These are phyloP conservation scores for Okapia johnstoni DNA, from an alignment of 2,113 vertebrate genomes.

Conservation along the genomic window DNA sequence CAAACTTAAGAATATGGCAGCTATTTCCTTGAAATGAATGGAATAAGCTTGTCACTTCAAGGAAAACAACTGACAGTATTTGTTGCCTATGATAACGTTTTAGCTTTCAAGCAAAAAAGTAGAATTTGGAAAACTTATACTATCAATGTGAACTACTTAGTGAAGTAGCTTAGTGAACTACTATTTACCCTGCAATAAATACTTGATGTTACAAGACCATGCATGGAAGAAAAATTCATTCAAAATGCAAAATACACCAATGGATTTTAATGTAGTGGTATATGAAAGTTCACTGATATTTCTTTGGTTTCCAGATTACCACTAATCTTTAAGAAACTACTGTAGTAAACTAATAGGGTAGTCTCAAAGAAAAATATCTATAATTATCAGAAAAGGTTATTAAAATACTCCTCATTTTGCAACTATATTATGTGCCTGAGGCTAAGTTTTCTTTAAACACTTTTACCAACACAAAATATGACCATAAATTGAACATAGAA, in stretches of 20 bases:
- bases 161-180: not conserved
- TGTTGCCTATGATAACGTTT: conserved; percentile 1
- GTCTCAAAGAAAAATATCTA: not conserved
- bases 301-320: not conserved
- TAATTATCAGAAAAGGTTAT: not conserved
- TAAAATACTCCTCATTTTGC: not conserved
- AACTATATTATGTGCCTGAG: not conserved
- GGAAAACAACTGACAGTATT: not conserved
- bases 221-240: not conserved
- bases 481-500: not conserved
- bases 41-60: not conserved
- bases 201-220: not conserved
- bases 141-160: not conserved
- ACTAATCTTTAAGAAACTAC: conserved; percentile 3
- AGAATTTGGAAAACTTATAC: not conserved
- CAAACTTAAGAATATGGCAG: not conserved
- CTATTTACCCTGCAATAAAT: not conserved
- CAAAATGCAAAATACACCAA: not conserved
- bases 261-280: not conserved
- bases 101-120: not conserved
- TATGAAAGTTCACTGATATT: not conserved
- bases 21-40: not conserved
- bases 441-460: not conserved
- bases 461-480: not conserved
- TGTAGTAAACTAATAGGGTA: not conserved